Evolutionary conservation across 1,140 invertebrate genomes (phyloP).

Genomic region (Limonius californicus): DNA sequence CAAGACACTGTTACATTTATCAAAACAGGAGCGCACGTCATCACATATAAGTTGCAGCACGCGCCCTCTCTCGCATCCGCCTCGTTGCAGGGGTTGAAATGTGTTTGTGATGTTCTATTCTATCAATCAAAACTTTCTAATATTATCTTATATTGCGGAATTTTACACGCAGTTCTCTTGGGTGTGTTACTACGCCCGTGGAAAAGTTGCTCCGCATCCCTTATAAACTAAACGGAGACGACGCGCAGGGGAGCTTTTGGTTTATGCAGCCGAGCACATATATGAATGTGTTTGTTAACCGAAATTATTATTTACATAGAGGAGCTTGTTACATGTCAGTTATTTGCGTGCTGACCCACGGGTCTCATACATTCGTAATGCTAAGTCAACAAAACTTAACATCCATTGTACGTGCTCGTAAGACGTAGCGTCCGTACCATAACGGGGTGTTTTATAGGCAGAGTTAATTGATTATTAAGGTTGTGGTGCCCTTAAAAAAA

Average conservation of each 20-base stretch:
- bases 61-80: neutral
- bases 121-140: conserved; percentile 31
- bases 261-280: conserved; percentile 4
- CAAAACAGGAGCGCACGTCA: conserved; percentile 33
- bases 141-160: conserved; percentile 14
- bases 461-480: conserved; percentile 2
- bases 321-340: conserved; percentile 41
- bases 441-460: neutral
- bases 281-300: conserved; percentile 44
- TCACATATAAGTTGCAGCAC: conserved; percentile 28
- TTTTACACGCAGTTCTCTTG: conserved; percentile 2
- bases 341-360: conserved; percentile 41
- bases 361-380: conserved; percentile 44
- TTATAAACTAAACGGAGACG: neutral
- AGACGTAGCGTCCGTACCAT: neutral
- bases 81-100: conserved; percentile 22
- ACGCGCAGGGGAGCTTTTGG: neutral
- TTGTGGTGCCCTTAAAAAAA: neutral
- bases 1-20: conserved; percentile 33
- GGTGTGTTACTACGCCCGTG: neutral
- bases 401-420: conserved; percentile 11
- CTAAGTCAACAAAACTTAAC: conserved; percentile 39
- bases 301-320: conserved; percentile 47
- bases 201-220: neutral
- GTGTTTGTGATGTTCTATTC: conserved; percentile 31